Conservation (phyloP, 1,140 invertebrate species). For the Drosophila lowei region DNA sequence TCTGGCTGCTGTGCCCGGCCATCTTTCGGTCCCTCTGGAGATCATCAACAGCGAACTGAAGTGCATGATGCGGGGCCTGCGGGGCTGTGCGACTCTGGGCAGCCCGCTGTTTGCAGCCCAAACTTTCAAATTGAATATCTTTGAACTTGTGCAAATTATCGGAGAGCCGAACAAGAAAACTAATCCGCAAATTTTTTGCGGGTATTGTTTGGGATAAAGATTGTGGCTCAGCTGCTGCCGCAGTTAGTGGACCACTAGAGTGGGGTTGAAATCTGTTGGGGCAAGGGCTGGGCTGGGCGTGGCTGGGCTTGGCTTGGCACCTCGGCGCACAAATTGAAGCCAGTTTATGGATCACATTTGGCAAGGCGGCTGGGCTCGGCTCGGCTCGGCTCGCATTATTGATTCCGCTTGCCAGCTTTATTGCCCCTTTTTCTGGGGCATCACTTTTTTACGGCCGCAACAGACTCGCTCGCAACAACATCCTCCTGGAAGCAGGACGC, state of each 20-base stretch:
- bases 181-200: too few species aligned
- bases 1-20: slow-evolving; percentile 21
- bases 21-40: slow-evolving; percentile 4
- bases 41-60: slow-evolving; percentile 13
- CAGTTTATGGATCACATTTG: slow-evolving; percentile 52
- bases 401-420: slow-evolving; percentile 43
- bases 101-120: not conserved
- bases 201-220: too few species aligned
- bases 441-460: slow-evolving; percentile 61
- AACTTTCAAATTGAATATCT: too few species aligned
- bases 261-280: too few species aligned
- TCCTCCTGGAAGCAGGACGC: too few species aligned
- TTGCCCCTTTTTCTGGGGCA: slow-evolving; percentile 17
- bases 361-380: not conserved
- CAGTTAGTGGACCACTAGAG: not conserved
- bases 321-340: slow-evolving; percentile 52
- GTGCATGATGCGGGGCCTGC: slow-evolving; percentile 4
- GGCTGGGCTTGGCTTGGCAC: slow-evolving; percentile 35
- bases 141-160: too few species aligned
- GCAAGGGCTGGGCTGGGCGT: slow-evolving; percentile 3
- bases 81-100: slow-evolving; percentile 10
- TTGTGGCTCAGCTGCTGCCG: not conserved
- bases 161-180: too few species aligned
- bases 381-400: slow-evolving; percentile 25
- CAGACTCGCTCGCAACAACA: slow-evolving; percentile 41